Conservation (phyloP, 2,113 vertebrate genomes). For the Zapornia atra region DNA sequence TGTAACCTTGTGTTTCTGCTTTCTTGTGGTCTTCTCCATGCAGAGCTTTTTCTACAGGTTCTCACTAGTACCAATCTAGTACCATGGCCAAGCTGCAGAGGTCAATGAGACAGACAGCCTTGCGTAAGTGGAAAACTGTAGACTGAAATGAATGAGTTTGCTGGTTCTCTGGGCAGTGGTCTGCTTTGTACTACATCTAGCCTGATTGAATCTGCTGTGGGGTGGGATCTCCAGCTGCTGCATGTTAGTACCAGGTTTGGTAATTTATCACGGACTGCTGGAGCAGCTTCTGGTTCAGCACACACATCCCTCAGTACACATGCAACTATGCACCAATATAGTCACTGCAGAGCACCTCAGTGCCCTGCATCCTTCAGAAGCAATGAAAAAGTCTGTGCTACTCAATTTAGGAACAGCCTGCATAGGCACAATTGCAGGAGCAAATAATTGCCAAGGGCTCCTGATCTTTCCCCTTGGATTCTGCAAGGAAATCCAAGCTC, state of each 20-base stretch:
- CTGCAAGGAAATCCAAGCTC: not conserved
- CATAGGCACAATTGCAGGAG: not conserved
- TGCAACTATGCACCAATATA: not conserved
- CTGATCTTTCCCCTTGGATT: not conserved
- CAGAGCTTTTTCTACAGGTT: not conserved
- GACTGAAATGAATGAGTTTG: not conserved
- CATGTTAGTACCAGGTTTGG: not conserved
- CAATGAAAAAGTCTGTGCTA: not conserved
- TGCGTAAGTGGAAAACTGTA: not conserved
- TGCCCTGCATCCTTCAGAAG: not conserved
- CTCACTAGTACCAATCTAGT: too few relatives aligned
- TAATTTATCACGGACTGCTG: not conserved
- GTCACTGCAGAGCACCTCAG: not conserved
- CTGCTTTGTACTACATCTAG: not conserved
- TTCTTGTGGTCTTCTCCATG: not conserved
- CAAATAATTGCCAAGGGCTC: not conserved
- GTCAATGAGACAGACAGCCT: not conserved
- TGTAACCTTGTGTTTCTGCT: not conserved
- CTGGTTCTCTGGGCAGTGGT: not conserved
- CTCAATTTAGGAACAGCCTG: not conserved
- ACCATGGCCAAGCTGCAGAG: not conserved
- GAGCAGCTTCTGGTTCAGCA: not conserved
- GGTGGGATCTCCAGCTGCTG: not conserved
- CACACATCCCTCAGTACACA: not conserved
- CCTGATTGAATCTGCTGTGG: not conserved